Percentiles rank a stretch among this genome's conserved stretches.
Conservation (phyloP, 2,113 vertebrate species). For the Cochlearius cochlearius region DNA sequence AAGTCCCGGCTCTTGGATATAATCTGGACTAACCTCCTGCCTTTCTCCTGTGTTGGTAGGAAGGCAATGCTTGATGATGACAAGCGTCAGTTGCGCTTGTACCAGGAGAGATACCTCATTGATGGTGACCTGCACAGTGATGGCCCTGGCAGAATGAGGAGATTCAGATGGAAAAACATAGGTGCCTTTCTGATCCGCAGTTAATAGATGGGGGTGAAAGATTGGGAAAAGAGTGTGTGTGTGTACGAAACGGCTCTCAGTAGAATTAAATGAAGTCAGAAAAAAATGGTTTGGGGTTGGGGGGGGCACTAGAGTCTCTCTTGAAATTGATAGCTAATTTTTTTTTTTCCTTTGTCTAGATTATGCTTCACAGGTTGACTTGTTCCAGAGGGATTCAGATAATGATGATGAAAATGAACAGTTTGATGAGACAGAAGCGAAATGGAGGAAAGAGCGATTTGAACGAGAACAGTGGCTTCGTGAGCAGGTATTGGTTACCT, state of each 20-base stretch:
- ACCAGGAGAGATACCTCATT: constrained; percentile 90
- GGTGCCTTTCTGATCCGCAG: constrained; percentile 63
- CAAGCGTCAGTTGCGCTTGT: constrained; percentile 87
- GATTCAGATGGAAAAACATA: constrained; percentile 94
- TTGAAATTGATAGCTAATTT: neutral
- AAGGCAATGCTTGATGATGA: constrained; percentile 94
- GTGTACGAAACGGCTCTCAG: neutral
- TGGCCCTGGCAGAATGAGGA: constrained; percentile 88
- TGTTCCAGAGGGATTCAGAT: constrained; percentile 76
- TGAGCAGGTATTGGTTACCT: constrained; percentile 81
- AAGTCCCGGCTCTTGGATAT: neutral
- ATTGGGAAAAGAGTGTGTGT: neutral
- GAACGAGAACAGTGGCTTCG: constrained; percentile 94
- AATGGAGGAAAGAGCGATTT: constrained; percentile 88
- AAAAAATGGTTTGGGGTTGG: neutral
- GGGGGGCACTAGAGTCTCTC: neutral
- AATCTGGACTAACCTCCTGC: neutral
- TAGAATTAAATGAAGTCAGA: neutral
- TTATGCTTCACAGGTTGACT: constrained; percentile 75
- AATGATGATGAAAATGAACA: constrained; percentile 83
- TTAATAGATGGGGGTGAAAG: too few relatives aligned
- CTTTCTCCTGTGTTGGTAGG: constrained; percentile 67
- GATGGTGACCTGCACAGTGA: constrained; percentile 95
- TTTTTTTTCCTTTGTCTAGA: constrained; percentile 62
- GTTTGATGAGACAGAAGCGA: constrained; percentile 82